Evolutionary conservation across 1,140 invertebrate species (phyloP), one percentile per base, ranked within the genome.

Genomic region (Globodera ellingtonae): DNA sequence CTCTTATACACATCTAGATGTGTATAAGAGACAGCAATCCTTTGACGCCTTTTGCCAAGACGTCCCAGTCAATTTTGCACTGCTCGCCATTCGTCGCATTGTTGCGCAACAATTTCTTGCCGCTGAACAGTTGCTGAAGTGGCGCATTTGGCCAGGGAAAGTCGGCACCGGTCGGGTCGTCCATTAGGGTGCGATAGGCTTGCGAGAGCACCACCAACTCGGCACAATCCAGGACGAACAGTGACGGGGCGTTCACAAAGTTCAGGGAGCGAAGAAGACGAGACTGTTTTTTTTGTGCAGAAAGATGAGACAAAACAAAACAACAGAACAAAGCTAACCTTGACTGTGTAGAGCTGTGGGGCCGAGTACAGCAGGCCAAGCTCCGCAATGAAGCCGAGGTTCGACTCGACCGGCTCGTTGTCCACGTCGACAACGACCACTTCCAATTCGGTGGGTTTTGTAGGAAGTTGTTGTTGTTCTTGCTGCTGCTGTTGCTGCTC

Each of bases 61-160:
- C 35, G 71, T 21, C 46, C 72, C 52, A 82, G 50, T 79, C 82
- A 46, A 75, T 24, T 21, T 24, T 69, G 47, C 75, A 52, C 24
- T 13, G 35, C 10, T 67, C n/a, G 5, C 76, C 69, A 48, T 73
- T 67, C 47, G 5, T 67, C 47, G 5, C n/a, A 6, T 24, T 6
- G 52, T 83, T 82, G 15, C 35, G 71, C 13, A 81, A 21, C 9
- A 82, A 82, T 21, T 48, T n/a, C 47, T 9, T 75, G 21, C 80
- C 81, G 56, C 24, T 44, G 44, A 82, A 82, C 44, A 74, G 21
- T 35, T 83, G 71, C 5, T 3, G 10, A 52, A 75, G 21, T 6
- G 21, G n/a, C 0, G 66, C 13, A 83, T 84, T 72, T 21, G 82
- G 76, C 81, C 81, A 79, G 35, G 79, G 72, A 80, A 80, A 80